Evolutionary conservation across 1,140 invertebrate genomes (phyloP).

Genomic region (Megathymus violae): DNA sequence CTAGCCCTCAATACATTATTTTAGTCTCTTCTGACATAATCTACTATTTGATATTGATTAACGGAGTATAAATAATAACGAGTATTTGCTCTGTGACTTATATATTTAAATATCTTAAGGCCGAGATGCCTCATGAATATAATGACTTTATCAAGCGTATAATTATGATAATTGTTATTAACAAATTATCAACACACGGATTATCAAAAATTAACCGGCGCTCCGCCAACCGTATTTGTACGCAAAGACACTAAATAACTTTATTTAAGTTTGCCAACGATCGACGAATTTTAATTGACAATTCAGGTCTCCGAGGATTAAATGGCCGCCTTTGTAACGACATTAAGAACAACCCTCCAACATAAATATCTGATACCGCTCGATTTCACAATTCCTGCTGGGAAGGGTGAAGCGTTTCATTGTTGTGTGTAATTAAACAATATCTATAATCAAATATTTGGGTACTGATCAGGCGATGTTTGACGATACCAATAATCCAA

Average conservation of each 20-base stretch:
- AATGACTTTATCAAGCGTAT: neutral
- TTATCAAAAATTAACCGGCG: slow-evolving; percentile 49
- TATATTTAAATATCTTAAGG: too few relatives aligned
- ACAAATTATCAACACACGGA: too few relatives aligned
- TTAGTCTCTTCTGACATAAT: too few relatives aligned
- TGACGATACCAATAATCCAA: slow-evolving; percentile 24
- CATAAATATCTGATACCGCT: slow-evolving; percentile 37
- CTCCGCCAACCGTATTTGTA: slow-evolving; percentile 45
- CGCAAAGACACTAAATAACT: slow-evolving; percentile 54
- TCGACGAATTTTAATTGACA: slow-evolving; percentile 65
- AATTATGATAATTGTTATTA: too few relatives aligned
- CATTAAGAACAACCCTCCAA: slow-evolving; percentile 48
- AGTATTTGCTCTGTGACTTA: too few relatives aligned
- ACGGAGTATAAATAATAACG: too few relatives aligned
- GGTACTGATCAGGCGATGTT: slow-evolving; percentile 7
- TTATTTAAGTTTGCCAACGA: slow-evolving; percentile 57
- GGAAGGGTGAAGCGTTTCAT: slow-evolving; percentile 9
- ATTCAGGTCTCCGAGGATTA: slow-evolving; percentile 57
- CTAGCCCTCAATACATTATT: too few relatives aligned
- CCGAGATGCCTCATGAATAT: too few relatives aligned
- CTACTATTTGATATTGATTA: too few relatives aligned
- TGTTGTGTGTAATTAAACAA: slow-evolving; percentile 33
- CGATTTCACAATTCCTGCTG: slow-evolving; percentile 21
- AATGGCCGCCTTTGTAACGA: slow-evolving; percentile 53
- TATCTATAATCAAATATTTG: slow-evolving; percentile 30